phyloP scores from a whole-genome alignment of 2,797 vertebrate genomes.

The Coregonus sp. region DNA sequence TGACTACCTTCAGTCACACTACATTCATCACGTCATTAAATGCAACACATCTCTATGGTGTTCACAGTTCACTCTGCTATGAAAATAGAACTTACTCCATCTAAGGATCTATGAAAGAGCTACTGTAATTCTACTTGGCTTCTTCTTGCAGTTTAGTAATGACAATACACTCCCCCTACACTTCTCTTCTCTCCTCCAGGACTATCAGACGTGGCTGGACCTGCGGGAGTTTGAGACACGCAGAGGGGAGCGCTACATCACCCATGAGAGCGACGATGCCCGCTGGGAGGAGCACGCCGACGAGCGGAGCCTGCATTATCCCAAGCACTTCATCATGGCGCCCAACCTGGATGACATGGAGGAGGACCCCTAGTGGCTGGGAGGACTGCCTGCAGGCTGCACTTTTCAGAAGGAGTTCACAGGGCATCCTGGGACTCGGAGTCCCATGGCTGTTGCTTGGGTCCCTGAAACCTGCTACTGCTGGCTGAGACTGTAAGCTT shows the following conservation, averaged over 20 bases:
- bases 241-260: conserved; percentile 87
- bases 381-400: conserved; percentile 39
- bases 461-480: neutral
- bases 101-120: neutral
- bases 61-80: neutral
- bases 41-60: neutral
- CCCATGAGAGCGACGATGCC: conserved; percentile 88
- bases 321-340: conserved; percentile 90
- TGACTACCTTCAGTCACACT: neutral
- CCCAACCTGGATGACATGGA: conserved; percentile 89
- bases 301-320: conserved; percentile 81
- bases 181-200: conserved; percentile 67
- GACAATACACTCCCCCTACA: conserved; percentile 78
- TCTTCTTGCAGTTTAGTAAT: neutral
- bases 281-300: conserved; percentile 87
- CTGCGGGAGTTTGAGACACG: conserved; percentile 89
- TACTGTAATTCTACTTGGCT: neutral
- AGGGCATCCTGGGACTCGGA: neutral
- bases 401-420: neutral
- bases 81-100: neutral
- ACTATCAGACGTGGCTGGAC: conserved; percentile 91
- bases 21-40: neutral
- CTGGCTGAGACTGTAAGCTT: conserved; percentile 1
- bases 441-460: neutral
- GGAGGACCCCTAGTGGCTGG: conserved; percentile 80